These are phyloP conservation scores for Plestiodon gilberti DNA, from an alignment of 2,113 vertebrate species.

Conservation along the genomic window DNA sequence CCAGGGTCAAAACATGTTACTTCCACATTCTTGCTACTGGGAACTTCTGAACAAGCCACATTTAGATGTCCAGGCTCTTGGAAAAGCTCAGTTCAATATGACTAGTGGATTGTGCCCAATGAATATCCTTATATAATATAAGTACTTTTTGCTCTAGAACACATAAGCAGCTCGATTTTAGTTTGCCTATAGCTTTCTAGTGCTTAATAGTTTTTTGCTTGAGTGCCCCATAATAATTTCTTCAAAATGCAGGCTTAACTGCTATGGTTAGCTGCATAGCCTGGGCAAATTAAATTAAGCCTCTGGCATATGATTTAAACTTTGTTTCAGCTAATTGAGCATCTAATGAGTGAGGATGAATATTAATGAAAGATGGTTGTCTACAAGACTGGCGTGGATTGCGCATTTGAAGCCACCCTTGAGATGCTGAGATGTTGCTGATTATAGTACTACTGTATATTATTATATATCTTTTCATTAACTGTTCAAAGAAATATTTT, in stretches of 20 bases:
- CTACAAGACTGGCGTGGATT: too few relatives aligned
- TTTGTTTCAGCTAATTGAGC: slow-evolving; percentile 70
- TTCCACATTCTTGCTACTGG: background rate
- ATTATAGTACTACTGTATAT: too few relatives aligned
- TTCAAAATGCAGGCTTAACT: slow-evolving; percentile 53
- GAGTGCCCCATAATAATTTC: slow-evolving; percentile 51
- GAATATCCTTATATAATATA: background rate
- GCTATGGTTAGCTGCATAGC: slow-evolving; percentile 60
- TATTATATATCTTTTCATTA: too few relatives aligned
- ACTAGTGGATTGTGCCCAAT: background rate
- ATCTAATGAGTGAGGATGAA: slow-evolving; percentile 69
- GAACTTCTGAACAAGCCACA: background rate
- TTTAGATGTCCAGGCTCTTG: background rate
- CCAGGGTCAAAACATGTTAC: background rate
- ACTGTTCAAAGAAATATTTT: too few relatives aligned
- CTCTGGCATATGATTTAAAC: slow-evolving; percentile 61
- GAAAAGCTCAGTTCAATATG: background rate
- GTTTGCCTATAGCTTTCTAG: slow-evolving; percentile 37
- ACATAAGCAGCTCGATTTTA: slow-evolving; percentile 11
- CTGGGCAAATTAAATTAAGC: slow-evolving; percentile 75
- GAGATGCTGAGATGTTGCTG: too few relatives aligned
- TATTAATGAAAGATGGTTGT: background rate
- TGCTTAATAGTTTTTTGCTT: slow-evolving; percentile 55
- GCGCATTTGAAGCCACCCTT: too few relatives aligned
- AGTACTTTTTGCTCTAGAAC: slow-evolving; percentile 26